Evolutionary conservation across 2,797 vertebrate genomes (phyloP), one percentile per base, ranked within the genome.

Genomic region (Lutjanus campechanus): DNA sequence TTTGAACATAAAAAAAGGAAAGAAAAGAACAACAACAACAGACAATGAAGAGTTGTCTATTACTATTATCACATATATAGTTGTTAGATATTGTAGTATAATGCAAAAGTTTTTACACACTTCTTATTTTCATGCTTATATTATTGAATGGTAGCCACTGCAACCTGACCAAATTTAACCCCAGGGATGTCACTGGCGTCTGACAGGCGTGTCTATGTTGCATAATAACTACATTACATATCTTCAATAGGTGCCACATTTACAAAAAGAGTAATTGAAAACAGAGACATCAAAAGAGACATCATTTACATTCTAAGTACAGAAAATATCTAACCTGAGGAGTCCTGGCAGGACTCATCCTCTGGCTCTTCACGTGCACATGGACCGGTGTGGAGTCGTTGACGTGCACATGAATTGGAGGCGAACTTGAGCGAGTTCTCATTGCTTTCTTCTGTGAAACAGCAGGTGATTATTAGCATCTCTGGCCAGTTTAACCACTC

Each of bases 321-420:
- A 51, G 50, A 43, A 69, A 5, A 22, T 68, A 5, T 66, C 92
- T 79, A 86, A 98, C 97, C 97, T 97, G 96, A 89, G 88, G 69
- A 3, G 69, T 87, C 92, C 90, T 95, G 89, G 89, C 61, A 56
- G 95, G 85, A 91, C 95, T 89, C 2, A 85, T 92, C 94, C 96
- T 97, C 80, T 92, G 94, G 85, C 94, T 95, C 94, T 97, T 97
- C 87, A 98, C 95, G 72, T 98, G 97, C 76, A 98, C 97, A 25
- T 98, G 97, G 76, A 99, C 96, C 11, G 97, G 97, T 49, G 96
- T 97, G 84, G 90, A 94, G 60, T 98, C 96, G 81, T 95, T 96
- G 83, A 99, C 94, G 7, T 98, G 97, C 87, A 99, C 96, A 58
- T 98, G 97, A 86, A 99, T 93, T 1, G 96, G 97, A 87, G 97